Evolutionary conservation across 2,888 invertebrate genomes (phyloP), one percentile per base, ranked within the genome.

Genomic region (Panzeria rudis): DNA sequence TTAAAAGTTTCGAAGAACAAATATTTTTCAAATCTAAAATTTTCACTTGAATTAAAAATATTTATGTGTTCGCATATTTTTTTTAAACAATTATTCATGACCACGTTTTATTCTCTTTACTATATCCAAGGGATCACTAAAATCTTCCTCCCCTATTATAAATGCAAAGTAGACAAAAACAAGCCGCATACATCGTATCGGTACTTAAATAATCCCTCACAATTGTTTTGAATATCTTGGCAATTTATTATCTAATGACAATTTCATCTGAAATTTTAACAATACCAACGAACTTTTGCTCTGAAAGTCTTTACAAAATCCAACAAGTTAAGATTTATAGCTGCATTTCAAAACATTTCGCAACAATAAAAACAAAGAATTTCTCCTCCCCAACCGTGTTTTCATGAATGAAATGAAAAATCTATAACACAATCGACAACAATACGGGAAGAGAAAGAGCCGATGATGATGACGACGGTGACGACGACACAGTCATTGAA

Each of bases 241-340:
- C 81, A 73, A 85, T 85, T 85, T 85, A 85, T 85, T 85, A 85
- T 85, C 84, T 62, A 85, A 68, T 82, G 84, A 85, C 84, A 82
- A 81, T 85, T 85, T 81, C 81, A 75, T 81, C 78, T 78, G 56
- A 73, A 85, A 78, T 81, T 77, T 71, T 78, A 81, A 77, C 77
- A 85, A 85, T 64, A 78, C 47, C 47, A 64, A 62, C 52, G 69
- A 85, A 85, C 77, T 75, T 85, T 75, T 73, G 73, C 50, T 62
- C 77, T 56, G 77, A 79, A 77, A 52, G 66, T 72, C 77, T 71
- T 66, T 77, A 75, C 73, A 75, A 77, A 81, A 82, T 80, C 72
- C 80, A 84, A 76, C 77, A 85, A 85, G 81, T 81, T 81, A 82
- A 85, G 84, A 85, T 85, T 85, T 81, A 85, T 85, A 13, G 81